Base-by-base conservation (phyloP, 2,797 vertebrate genomes). In the Diglossa cyanea region DNA sequence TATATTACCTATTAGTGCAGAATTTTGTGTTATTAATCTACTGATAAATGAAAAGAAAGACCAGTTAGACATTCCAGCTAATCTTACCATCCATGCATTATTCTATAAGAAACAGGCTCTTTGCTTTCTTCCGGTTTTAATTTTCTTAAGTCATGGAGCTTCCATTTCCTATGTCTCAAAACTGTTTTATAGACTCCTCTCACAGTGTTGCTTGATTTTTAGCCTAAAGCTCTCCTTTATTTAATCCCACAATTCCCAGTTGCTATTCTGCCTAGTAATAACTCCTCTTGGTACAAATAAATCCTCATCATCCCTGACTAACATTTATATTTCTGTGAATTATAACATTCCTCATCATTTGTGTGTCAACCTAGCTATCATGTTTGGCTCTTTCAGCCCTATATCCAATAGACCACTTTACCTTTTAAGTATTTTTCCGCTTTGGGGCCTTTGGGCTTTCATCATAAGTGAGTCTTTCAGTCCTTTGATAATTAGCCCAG, bases 241-340 rank as follows among this genome's bases (percentile, higher is more conserved):
- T 96, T 94, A 95, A 96, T 95, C 75, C 50, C 58, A 21, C 83
- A 54, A 91, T 90, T 94, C 82, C 87, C 77, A 58, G 68, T 77
- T 91, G 90, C 71, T 84, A 30, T 90, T 91, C 79, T 81, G 51
- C 70, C 87, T 93, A 60, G 70, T 86, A 92, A 90, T 89, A 90
- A 55, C 50, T 93, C 53, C 86, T 92, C 91, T 79, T 94, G 89
- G 75, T 93, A 74, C 91, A 93, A 76, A 96, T 96, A 96, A 91
- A 94, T 96, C 89, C 78, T 91, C 75, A 93, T 94, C 62, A 77
- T 87, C 45, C 82, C 57, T 80, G 93, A 71, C 82, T 80, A 91
- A 88, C 93, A 91, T 93, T 93, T 93, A 92, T 93, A 94, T 93
- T 91, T 94, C 91, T 71, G 93, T 91, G 75, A 86, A 94, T 91